Conservation (phyloP, 1,140 invertebrate species). For the Cotesia typhae region DNA sequence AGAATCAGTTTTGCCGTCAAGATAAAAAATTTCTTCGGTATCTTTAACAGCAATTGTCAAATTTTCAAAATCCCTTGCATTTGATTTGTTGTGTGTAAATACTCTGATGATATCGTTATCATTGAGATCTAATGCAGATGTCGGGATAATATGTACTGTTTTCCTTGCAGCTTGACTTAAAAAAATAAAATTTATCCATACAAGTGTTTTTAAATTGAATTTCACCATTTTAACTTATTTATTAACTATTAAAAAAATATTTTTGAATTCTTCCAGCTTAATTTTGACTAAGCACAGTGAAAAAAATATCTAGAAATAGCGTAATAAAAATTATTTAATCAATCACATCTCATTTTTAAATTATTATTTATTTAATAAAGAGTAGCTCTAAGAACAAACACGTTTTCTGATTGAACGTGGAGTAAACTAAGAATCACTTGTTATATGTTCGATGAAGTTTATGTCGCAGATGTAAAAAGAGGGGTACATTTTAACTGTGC, state of each 20-base stretch:
- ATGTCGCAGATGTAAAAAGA: slow-evolving; percentile 4
- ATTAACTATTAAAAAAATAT: not conserved
- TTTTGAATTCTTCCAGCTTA: too few relatives aligned
- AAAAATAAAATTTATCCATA: slow-evolving; percentile 33
- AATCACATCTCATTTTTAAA: too few relatives aligned
- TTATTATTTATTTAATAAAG: too few relatives aligned
- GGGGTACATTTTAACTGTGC: not conserved
- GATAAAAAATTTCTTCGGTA: slow-evolving; percentile 27
- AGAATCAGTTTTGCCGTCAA: not conserved
- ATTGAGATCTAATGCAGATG: slow-evolving; percentile 41
- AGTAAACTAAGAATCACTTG: slow-evolving; percentile 11
- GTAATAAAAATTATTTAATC: too few relatives aligned
- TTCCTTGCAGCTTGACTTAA: slow-evolving; percentile 29
- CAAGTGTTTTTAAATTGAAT: slow-evolving; percentile 35
- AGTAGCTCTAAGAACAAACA: not conserved
- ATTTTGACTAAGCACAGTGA: too few relatives aligned
- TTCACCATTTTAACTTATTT: slow-evolving; percentile 37
- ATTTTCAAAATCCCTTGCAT: slow-evolving; percentile 41
- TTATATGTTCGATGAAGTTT: slow-evolving; percentile 8
- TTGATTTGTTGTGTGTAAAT: slow-evolving; percentile 47
- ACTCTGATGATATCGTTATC: slow-evolving; percentile 50
- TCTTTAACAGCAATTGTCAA: slow-evolving; percentile 47
- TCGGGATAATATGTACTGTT: slow-evolving; percentile 43
- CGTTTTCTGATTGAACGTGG: slow-evolving; percentile 10
- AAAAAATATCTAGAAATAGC: too few relatives aligned